Base-by-base conservation (phyloP, 1,140 invertebrate species). In the Holcopasites calliopsidis region DNA sequence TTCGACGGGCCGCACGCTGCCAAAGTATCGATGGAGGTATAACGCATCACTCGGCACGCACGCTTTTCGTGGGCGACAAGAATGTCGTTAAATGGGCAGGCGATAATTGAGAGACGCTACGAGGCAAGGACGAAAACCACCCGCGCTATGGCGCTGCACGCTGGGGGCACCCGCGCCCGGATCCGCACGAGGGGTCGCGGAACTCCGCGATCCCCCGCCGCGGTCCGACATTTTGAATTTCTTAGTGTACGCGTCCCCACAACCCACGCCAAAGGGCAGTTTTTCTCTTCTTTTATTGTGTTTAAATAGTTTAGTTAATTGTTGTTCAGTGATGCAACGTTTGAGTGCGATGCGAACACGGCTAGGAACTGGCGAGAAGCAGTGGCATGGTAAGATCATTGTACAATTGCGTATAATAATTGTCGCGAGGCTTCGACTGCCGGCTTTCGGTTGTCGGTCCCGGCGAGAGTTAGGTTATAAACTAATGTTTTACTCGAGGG, bases 61-160 rank as follows among this genome's bases (percentile, higher is more conserved):
- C 65, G 77, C 70, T 76, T 62, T 61, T 69, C 76, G 54, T 44
- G n/a, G n/a, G n/a, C n/a, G n/a, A n/a, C n/a, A n/a, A n/a, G n/a
- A n/a, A n/a, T n/a, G n/a, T n/a, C n/a, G n/a, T n/a, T n/a, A n/a
- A n/a, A n/a, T n/a, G n/a, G n/a, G n/a, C n/a, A n/a, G n/a, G n/a
- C n/a, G n/a, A n/a, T n/a, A n/a, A n/a, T n/a, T n/a, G n/a, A n/a
- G n/a, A n/a, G n/a, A n/a, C n/a, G n/a, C n/a, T n/a, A 68, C 2
- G 23, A n/a, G 42, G 38, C 26, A 64, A 26, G n/a, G 54, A 61
- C 42, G 47, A 76, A 40, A 76, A 76, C 79, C 65, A 76, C 71
- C 77, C 79, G 49, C 71, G 77, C 71, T 55, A 50, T 35, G 71
- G 71, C 79, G 65, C 58, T 69, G 50, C 70, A 28, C 49, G 44